Percentiles rank a stretch among this genome's conserved stretches.
These are phyloP conservation scores for Trachelus stipa DNA, from an alignment of 2,888 invertebrate species.

Conservation along the genomic window DNA sequence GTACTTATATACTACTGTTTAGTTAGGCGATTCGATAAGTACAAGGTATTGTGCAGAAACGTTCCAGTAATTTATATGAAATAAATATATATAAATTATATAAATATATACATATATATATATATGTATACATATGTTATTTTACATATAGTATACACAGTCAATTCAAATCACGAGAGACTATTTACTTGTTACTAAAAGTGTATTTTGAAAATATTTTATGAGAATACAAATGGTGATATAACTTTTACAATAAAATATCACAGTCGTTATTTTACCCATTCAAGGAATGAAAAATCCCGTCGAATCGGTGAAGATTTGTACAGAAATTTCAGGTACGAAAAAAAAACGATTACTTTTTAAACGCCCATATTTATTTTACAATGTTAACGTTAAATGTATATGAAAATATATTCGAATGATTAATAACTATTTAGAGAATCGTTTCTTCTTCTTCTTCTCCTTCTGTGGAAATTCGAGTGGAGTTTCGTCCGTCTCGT, in stretches of 20 bases:
- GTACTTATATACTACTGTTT: neutral
- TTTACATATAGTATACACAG: neutral
- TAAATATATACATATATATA: neutral
- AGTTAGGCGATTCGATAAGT: neutral
- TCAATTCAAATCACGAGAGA: neutral
- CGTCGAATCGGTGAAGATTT: neutral
- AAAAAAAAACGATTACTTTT: neutral
- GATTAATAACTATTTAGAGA: slow-evolving; percentile 27
- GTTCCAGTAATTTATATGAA: neutral
- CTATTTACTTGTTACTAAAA: neutral
- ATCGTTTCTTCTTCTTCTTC: slow-evolving; percentile 36
- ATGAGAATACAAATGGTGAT: neutral
- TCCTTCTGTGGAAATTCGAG: slow-evolving; percentile 18
- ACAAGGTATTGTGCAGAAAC: neutral
- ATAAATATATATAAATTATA: neutral
- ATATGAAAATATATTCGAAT: neutral
- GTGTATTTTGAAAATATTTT: neutral
- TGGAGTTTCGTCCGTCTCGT: slow-evolving; percentile 26
- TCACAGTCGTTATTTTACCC: neutral
- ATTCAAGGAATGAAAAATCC: neutral
- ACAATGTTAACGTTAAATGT: neutral
- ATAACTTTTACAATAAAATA: neutral
- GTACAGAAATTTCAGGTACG: neutral
- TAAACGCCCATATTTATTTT: neutral
- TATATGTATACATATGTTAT: neutral